A percentile compares a stretch with the other conserved stretches of the same genome.
phyloP scores from a whole-genome alignment of 2,888 invertebrate species.

The Drosophila histrio region DNA sequence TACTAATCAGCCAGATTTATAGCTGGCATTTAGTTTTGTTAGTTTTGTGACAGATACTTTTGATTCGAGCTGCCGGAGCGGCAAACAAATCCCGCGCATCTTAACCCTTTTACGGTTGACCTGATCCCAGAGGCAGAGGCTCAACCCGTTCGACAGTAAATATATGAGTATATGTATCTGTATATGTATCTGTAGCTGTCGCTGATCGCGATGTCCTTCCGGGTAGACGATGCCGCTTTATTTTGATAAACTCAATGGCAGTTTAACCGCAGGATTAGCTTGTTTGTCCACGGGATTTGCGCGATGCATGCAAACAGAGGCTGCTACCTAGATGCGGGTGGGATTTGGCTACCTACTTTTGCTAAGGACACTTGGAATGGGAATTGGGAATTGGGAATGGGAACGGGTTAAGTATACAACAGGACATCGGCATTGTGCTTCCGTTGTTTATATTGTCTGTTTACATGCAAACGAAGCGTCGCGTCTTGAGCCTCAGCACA shows the following conservation, averaged over 20 bases:
- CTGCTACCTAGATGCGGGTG: conserved; percentile 43
- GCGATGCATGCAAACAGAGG: conserved; percentile 68
- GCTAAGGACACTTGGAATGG: neutral
- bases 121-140: conserved; percentile 11
- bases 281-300: conserved; percentile 79
- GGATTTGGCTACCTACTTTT: conserved; percentile 17
- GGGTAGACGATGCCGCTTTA: conserved; percentile 63
- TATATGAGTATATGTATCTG: neutral
- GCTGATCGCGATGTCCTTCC: conserved; percentile 58
- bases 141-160: conserved; percentile 56
- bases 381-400: neutral
- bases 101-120: conserved; percentile 57
- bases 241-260: conserved; percentile 81
- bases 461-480: conserved; percentile 41
- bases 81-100: conserved; percentile 45
- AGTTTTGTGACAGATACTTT: conserved; percentile 41
- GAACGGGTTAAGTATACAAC: conserved; percentile 58
- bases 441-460: conserved; percentile 76
- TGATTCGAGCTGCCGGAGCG: conserved; percentile 28
- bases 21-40: conserved; percentile 74
- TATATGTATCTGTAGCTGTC: neutral
- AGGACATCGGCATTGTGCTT: conserved; percentile 48
- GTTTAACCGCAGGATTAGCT: conserved; percentile 83
- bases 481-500: conserved; percentile 42
- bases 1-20: conserved; percentile 75